Evolutionary conservation across 2,113 vertebrate genomes (phyloP), one percentile per base, ranked within the genome.

Genomic region (Dissostichus mawsoni): DNA sequence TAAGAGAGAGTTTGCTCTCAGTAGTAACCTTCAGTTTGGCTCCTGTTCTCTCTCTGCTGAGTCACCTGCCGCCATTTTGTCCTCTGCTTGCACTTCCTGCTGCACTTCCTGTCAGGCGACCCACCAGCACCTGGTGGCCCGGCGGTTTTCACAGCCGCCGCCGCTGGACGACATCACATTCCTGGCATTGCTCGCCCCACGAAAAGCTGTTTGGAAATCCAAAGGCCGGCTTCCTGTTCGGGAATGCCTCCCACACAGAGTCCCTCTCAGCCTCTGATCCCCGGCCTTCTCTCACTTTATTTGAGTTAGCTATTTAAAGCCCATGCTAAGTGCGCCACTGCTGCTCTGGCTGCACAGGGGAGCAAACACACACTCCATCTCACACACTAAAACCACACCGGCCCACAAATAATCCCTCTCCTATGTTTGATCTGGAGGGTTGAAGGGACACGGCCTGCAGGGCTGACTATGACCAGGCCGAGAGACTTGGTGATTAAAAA

Each of bases 251-350:
- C 73, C 89, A 89, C 74, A 90, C 91, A 90, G 88, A 89, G 85
- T 86, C 87, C 72, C 91, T 91, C 83, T 92, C 89, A 90, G 87
- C 77, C 84, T 79, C 83, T 85, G 90, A 93, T 90, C 90, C 90
- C 76, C 29, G 81, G 80, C 84, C 90, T 87, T 82, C 85, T 84
- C 88, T 77, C 80, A 83, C 90, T 92, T 92, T 93, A 92, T 92
- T 92, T 93, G 93, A 92, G 73, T 90, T 91, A 74, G 91, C 85
- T 93, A 94, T 94, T 92, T 93, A 89, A 92, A 92, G 89, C 87
- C 67, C 52, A 44, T 58, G 83, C 87, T 89, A 90, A 92, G 89
- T 89, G 88, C 58, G 53, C 87, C 77, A 50, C 87, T 79, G 66
- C 52, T 63, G 64, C 70, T 62, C 50, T 44, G 80, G 84, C 86